Percentiles rank a stretch among this genome's conserved stretches.
Evolutionary conservation across 2,113 vertebrate species (phyloP).

Genomic region (Synchiropus splendidus): DNA sequence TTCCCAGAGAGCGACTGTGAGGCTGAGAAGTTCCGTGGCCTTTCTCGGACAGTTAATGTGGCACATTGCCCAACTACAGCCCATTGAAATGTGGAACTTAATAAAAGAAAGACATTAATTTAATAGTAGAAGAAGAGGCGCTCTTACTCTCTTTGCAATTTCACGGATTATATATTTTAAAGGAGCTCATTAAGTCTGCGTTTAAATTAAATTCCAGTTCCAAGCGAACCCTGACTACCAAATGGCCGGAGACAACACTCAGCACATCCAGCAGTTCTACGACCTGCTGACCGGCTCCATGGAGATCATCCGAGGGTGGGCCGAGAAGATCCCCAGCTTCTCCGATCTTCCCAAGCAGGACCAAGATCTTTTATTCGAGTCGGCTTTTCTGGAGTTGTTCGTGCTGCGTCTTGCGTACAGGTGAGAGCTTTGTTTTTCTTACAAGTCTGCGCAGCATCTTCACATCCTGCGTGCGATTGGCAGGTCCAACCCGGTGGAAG

Average conservation of each 20-base stretch:
- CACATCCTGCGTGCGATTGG: slow-evolving; percentile 5
- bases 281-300: slow-evolving; percentile 98
- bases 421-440: slow-evolving; percentile 71
- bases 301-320: slow-evolving; percentile 99
- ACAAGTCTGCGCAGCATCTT: slow-evolving; percentile 50
- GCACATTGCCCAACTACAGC: slow-evolving; percentile 74
- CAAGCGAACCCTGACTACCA: slow-evolving; percentile 98
- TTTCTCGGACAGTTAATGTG: slow-evolving; percentile 51
- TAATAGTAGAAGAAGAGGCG: slow-evolving; percentile 66
- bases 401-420: slow-evolving; percentile 94
- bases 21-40: slow-evolving; percentile 14
- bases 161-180: slow-evolving; percentile 90
- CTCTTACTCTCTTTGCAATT: slow-evolving; percentile 73
- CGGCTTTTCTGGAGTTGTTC: slow-evolving; percentile 95
- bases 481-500: slow-evolving; percentile 98
- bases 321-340: slow-evolving; percentile 93
- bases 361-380: slow-evolving; percentile 95
- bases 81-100: slow-evolving; percentile 73
- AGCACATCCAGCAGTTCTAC: slow-evolving; percentile 99
- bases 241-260: slow-evolving; percentile 93
- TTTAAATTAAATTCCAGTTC: slow-evolving; percentile 91
- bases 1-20: no score
- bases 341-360: slow-evolving; percentile 86
- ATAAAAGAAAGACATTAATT: slow-evolving; percentile 74
- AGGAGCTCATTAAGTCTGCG: slow-evolving; percentile 83